Percentiles rank a stretch among this genome's conserved stretches.
Evolutionary conservation across 1,140 invertebrate genomes (phyloP).

Genomic region (Asbolus verrucosus): DNA sequence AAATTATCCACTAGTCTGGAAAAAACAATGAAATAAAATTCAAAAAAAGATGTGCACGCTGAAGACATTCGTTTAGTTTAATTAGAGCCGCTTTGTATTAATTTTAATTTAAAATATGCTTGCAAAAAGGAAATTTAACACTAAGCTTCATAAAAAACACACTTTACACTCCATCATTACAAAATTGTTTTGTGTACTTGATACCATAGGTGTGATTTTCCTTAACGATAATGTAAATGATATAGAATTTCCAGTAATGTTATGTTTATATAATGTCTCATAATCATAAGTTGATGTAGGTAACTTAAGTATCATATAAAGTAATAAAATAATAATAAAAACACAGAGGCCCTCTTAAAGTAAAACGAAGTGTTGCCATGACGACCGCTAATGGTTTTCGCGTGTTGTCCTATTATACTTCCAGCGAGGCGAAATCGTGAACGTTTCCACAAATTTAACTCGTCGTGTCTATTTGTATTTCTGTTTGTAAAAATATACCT

Average conservation of each 20-base stretch:
- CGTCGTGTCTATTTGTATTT: constrained; percentile 14
- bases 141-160: too few species aligned
- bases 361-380: constrained; percentile 30
- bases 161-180: too few species aligned
- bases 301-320: neutral
- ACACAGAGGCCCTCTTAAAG: constrained; percentile 8
- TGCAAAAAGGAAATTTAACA: too few species aligned
- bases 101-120: too few species aligned
- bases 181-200: too few species aligned
- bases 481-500: constrained; percentile 37
- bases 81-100: too few species aligned
- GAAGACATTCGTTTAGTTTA: too few species aligned
- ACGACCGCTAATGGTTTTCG: constrained; percentile 42
- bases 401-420: constrained; percentile 40
- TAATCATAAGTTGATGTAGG: constrained; percentile 24
- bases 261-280: constrained; percentile 14
- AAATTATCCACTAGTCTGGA: too few species aligned
- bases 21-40: too few species aligned
- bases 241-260: constrained; percentile 9
- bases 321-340: constrained; percentile 32
- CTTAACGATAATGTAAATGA: too few species aligned
- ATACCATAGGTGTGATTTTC: too few species aligned
- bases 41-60: too few species aligned
- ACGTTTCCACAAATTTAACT: constrained; percentile 26
- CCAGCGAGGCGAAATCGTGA: constrained; percentile 29